phyloP scores from a whole-genome alignment of 2,113 vertebrate genomes.

The Aphyosemion australe region DNA sequence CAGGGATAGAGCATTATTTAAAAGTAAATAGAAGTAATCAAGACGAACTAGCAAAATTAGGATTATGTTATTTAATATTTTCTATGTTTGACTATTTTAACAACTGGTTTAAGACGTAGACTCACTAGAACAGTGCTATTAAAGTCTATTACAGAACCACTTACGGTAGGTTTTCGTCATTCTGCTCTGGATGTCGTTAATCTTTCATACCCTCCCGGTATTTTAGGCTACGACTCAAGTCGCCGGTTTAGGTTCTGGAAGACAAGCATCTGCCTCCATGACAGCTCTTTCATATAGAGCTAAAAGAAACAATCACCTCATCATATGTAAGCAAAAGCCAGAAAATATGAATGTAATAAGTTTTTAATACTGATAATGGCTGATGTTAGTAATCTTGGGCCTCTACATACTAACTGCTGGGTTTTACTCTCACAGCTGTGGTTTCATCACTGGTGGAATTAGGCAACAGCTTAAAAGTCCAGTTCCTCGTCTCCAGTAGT shows the following conservation, averaged over 20 bases:
- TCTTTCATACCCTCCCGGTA: background rate
- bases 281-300: background rate
- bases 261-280: background rate
- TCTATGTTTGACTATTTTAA: too few relatives aligned
- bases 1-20: too few relatives aligned
- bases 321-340: background rate
- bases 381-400: background rate
- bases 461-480: background rate
- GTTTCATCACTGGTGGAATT: background rate
- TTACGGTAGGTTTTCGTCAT: too few relatives aligned
- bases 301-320: background rate
- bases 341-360: background rate
- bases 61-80: too few relatives aligned
- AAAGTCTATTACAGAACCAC: too few relatives aligned
- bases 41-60: too few relatives aligned
- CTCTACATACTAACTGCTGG: constrained; percentile 2
- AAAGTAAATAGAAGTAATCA: too few relatives aligned
- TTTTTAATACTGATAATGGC: too few relatives aligned
- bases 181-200: background rate
- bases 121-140: too few relatives aligned
- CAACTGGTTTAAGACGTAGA: too few relatives aligned
- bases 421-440: constrained; percentile 18
- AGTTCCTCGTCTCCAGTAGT: background rate
- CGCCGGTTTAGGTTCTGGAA: background rate
- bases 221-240: background rate